Percentiles rank a stretch among this genome's conserved stretches.
phyloP scores from a whole-genome alignment of 2,888 invertebrate genomes.

The Ischnura elegans region DNA sequence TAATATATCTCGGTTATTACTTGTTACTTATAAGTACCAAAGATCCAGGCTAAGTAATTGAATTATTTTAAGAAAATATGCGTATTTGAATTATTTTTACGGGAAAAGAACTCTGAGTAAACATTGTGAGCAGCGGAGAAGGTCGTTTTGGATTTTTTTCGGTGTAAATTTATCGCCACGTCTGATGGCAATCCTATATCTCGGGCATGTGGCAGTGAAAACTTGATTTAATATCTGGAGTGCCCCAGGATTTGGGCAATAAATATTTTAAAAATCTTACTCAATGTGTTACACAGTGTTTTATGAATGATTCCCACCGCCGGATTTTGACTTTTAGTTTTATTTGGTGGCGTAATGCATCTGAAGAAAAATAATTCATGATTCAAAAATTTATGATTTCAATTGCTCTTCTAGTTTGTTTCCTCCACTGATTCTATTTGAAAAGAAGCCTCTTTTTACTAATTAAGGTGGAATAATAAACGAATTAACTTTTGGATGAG shows the following conservation, averaged over 20 bases:
- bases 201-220: background rate
- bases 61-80: too few species aligned
- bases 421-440: too few species aligned
- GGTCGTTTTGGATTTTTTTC: background rate
- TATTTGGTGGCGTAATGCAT: too few species aligned
- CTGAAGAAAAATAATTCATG: too few species aligned
- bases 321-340: background rate
- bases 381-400: too few species aligned
- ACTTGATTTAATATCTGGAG: background rate
- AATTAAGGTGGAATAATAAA: too few species aligned
- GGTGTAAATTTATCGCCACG: conserved; percentile 21
- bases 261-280: background rate
- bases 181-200: background rate
- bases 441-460: too few species aligned
- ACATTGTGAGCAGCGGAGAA: background rate
- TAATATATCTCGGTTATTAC: background rate
- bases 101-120: background rate
- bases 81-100: background rate
- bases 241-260: background rate
- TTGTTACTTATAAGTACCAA: background rate
- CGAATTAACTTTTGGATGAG: too few species aligned
- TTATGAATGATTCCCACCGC: background rate
- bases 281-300: background rate
- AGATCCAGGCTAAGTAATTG: background rate
- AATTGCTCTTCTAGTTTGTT: too few species aligned